These are phyloP conservation scores for Oxygymnocypris stewartii DNA, from an alignment of 2,113 vertebrate genomes.

Conservation along the genomic window DNA sequence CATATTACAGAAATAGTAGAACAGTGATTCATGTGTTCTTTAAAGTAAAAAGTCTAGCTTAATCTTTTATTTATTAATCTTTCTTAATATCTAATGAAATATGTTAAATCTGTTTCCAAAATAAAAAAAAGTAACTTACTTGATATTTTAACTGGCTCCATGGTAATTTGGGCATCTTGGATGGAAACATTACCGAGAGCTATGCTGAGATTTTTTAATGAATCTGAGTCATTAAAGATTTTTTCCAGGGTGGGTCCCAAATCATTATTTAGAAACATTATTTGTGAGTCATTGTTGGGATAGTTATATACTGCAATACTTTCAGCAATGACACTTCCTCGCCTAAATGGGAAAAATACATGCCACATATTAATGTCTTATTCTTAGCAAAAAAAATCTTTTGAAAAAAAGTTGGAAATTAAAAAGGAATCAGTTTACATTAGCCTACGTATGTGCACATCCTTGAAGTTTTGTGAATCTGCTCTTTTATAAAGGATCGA, in stretches of 20 bases:
- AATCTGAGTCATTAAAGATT: slow-evolving; percentile 61
- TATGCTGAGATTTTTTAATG: slow-evolving; percentile 57
- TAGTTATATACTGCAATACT: slow-evolving; percentile 65
- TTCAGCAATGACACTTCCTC: slow-evolving; percentile 63
- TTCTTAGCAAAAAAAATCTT: not conserved
- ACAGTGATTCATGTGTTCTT: too few relatives aligned
- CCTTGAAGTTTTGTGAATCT: slow-evolving; percentile 57
- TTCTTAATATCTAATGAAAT: not conserved
- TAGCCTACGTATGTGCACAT: slow-evolving; percentile 59
- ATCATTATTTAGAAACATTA: slow-evolving; percentile 66
- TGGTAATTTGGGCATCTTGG: slow-evolving; percentile 33
- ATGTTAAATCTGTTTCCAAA: not conserved
- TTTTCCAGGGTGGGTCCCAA: slow-evolving; percentile 48
- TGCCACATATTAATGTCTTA: not conserved
- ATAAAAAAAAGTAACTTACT: slow-evolving; percentile 58
- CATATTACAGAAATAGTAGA: too few relatives aligned
- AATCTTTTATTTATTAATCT: too few relatives aligned
- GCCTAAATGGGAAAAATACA: slow-evolving; percentile 42
- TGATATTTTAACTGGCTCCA: slow-evolving; percentile 44
- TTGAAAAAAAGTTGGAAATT: not conserved
- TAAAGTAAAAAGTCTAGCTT: too few relatives aligned
- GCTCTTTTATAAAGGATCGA: slow-evolving; percentile 61
- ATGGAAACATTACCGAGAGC: slow-evolving; percentile 57
- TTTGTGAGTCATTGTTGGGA: slow-evolving; percentile 68
- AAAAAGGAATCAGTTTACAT: slow-evolving; percentile 50